Conservation (phyloP, 2,797 vertebrate species). For the Sus cebifrons region DNA sequence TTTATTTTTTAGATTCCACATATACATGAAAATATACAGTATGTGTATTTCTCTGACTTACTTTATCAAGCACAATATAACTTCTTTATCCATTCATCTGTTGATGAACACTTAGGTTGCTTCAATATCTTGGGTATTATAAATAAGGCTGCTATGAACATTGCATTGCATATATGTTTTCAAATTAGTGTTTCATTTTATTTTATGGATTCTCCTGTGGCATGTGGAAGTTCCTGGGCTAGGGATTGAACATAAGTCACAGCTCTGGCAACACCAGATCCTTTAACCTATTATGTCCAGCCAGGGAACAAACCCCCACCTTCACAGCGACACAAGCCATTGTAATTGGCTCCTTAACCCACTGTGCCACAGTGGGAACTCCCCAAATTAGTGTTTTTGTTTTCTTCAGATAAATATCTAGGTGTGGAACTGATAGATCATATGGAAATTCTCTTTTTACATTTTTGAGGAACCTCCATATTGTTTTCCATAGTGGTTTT, state of each 20-base stretch:
- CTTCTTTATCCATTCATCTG: background rate
- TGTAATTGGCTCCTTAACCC: no score
- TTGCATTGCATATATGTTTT: background rate
- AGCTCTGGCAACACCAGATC: no score
- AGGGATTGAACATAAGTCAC: no score
- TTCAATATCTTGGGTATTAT: background rate
- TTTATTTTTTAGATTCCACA: background rate
- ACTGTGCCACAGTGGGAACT: no score
- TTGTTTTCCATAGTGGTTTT: background rate
- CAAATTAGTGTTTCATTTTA: background rate
- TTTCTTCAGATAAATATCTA: background rate
- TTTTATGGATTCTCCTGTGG: no score
- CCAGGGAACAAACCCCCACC: no score
- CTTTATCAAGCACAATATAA: background rate
- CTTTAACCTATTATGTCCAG: no score
- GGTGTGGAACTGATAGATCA: background rate
- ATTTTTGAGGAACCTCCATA: background rate
- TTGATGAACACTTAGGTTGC: background rate
- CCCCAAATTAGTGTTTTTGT: background rate
- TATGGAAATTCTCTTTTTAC: background rate
- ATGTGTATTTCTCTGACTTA: background rate
- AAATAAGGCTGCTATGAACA: background rate
- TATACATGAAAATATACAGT: background rate
- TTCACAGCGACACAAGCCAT: no score
- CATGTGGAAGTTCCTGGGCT: no score